phyloP scores from a whole-genome alignment of 2,888 invertebrate genomes.

The Heteropelma amictum region DNA sequence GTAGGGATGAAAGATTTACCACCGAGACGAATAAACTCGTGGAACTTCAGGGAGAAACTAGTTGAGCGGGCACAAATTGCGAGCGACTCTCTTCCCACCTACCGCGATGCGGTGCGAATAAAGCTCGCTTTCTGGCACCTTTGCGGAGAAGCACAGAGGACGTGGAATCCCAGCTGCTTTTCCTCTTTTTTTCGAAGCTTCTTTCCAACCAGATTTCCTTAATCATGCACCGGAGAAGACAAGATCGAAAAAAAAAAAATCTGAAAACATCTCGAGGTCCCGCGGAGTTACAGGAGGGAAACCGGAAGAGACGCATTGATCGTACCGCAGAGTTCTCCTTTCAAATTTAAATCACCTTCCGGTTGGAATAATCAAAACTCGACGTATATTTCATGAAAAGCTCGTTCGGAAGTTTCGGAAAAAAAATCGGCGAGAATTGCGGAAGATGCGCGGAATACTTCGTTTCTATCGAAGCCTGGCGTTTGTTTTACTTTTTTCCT shows the following conservation, averaged over 20 bases:
- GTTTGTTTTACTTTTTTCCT: slow-evolving; percentile 49
- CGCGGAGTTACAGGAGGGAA: slow-evolving; percentile 26
- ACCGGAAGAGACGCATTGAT: slow-evolving; percentile 53
- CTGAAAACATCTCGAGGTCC: slow-evolving; percentile 4
- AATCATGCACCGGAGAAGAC: slow-evolving; percentile 47
- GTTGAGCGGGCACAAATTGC: slow-evolving; percentile 69
- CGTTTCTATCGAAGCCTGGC: slow-evolving; percentile 29
- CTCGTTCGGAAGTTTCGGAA: slow-evolving; percentile 50
- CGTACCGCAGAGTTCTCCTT: slow-evolving; percentile 55
- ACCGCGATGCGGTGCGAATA: slow-evolving; percentile 58
- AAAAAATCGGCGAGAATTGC: neutral
- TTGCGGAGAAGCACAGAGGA: slow-evolving; percentile 46
- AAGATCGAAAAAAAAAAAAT: neutral
- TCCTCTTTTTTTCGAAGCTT: slow-evolving; percentile 26
- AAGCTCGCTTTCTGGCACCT: slow-evolving; percentile 60
- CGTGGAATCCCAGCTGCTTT: slow-evolving; percentile 52
- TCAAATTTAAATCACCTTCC: slow-evolving; percentile 58
- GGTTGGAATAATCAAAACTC: slow-evolving; percentile 54
- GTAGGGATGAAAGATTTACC: slow-evolving; percentile 42
- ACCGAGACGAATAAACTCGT: slow-evolving; percentile 65
- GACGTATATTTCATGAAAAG: slow-evolving; percentile 48
- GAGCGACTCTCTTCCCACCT: slow-evolving; percentile 17
- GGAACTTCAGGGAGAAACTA: slow-evolving; percentile 65
- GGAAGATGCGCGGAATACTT: slow-evolving; percentile 24
- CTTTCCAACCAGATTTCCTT: slow-evolving; percentile 56